Percentiles rank a stretch among this genome's conserved stretches.
Evolutionary conservation across 2,888 invertebrate genomes (phyloP).

Genomic region (Apodemia zela): DNA sequence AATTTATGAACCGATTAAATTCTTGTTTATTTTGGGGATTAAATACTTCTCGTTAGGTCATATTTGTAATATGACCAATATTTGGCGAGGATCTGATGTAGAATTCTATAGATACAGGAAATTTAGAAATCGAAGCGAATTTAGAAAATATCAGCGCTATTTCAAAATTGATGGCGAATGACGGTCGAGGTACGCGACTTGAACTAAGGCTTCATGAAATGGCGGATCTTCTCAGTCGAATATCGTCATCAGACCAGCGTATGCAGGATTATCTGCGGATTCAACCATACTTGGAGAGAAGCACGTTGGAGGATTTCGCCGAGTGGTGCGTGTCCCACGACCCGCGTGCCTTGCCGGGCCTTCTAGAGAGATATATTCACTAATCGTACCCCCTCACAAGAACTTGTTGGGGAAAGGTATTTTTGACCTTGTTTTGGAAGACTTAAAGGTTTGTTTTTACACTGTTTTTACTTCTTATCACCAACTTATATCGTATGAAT

Average conservation of each 20-base stretch:
- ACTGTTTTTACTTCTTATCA: not conserved
- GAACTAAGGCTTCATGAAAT: constrained; percentile 83
- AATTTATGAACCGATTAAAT: no score
- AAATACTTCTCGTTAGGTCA: no score
- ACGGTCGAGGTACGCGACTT: constrained; percentile 63
- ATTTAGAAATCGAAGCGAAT: constrained; percentile 52
- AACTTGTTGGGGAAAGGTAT: constrained; percentile 69
- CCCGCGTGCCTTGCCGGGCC: constrained; percentile 81
- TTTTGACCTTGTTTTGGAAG: constrained; percentile 54
- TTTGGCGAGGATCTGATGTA: no score
- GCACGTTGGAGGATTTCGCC: constrained; percentile 86
- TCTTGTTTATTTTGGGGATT: no score
- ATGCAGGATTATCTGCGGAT: constrained; percentile 81
- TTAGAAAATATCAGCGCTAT: constrained; percentile 53
- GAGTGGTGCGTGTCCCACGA: constrained; percentile 85
- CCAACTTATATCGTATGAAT: not conserved
- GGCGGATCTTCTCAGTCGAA: constrained; percentile 78
- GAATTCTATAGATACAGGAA: no score
- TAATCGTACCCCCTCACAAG: constrained; percentile 75
- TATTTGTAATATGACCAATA: no score
- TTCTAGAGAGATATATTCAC: constrained; percentile 84
- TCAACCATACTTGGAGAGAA: constrained; percentile 77
- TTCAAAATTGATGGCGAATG: constrained; percentile 56
- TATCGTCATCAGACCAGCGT: constrained; percentile 79
- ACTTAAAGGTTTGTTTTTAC: constrained; percentile 57